Conservation (phyloP, 2,888 invertebrate species). For the Cyrtodaria siliqua region DNA sequence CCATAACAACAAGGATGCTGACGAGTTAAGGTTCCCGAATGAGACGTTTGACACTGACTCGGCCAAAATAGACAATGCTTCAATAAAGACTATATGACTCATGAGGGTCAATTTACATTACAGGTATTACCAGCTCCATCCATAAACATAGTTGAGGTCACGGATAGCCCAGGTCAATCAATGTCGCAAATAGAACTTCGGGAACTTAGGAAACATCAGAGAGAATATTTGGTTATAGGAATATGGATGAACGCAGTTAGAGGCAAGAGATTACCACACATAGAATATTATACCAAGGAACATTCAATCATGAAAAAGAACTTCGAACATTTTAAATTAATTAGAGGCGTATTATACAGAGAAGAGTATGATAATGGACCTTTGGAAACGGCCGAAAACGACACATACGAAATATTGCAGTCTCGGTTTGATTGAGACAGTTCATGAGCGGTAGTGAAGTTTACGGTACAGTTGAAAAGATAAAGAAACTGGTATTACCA, state of each 20-base stretch:
- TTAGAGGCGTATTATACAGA: constrained; percentile 25
- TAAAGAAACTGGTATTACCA: constrained; percentile 21
- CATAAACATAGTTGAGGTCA: neutral
- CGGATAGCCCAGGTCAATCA: neutral
- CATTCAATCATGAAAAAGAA: constrained; percentile 19
- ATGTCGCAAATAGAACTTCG: neutral
- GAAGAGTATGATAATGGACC: too few relatives aligned
- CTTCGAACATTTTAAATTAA: constrained; percentile 12
- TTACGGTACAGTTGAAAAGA: too few relatives aligned
- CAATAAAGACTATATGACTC: constrained; percentile 3
- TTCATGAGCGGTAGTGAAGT: too few relatives aligned
- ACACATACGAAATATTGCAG: too few relatives aligned
- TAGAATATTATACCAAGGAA: neutral
- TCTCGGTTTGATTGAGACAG: too few relatives aligned
- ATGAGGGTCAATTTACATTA: too few relatives aligned
- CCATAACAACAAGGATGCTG: constrained; percentile 3
- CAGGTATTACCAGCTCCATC: neutral
- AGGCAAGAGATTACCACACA: neutral
- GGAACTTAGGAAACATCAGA: constrained; percentile 3
- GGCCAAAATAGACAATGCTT: neutral
- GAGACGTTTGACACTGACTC: too few relatives aligned
- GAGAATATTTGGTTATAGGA: constrained; percentile 2
- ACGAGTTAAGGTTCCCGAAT: neutral
- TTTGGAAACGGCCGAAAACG: too few relatives aligned
- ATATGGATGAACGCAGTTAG: neutral